Conservation (phyloP, 2,797 vertebrate genomes). For the Acrossocheilus fasciatus region DNA sequence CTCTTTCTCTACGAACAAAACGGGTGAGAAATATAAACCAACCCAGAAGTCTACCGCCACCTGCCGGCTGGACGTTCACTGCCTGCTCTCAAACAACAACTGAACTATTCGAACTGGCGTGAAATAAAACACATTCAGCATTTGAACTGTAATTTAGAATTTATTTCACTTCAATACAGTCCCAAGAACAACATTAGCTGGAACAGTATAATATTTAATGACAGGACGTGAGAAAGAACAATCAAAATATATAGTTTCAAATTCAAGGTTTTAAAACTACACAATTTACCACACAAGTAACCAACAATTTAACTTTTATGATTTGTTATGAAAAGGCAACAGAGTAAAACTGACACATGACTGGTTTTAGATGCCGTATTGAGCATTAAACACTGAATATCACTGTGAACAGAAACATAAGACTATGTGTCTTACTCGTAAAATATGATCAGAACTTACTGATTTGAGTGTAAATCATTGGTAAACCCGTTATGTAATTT, state of each 20-base stretch:
- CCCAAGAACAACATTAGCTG: background rate
- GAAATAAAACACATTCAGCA: background rate
- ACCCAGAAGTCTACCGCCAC: background rate
- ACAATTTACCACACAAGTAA: background rate
- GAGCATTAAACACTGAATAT: background rate
- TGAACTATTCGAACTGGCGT: too few species aligned
- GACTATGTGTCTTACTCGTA: background rate
- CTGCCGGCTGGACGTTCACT: background rate
- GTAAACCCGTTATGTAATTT: background rate
- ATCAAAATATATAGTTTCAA: background rate
- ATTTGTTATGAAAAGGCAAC: conserved; percentile 4
- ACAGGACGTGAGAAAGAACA: background rate
- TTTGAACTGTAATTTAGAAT: background rate
- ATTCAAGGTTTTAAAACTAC: background rate
- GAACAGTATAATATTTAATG: background rate
- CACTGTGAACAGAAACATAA: conserved; percentile 5
- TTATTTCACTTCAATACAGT: background rate
- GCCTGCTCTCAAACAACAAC: rapidly evolving
- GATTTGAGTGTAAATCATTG: background rate
- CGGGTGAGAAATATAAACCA: background rate
- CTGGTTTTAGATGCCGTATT: background rate
- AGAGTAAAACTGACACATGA: background rate
- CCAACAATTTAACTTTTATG: background rate
- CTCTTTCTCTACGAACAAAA: background rate
- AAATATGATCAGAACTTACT: background rate